A percentile compares a stretch with the other conserved stretches of the same genome.
Conservation (phyloP, 2,888 invertebrate species). For the Cerastis rubricosa region DNA sequence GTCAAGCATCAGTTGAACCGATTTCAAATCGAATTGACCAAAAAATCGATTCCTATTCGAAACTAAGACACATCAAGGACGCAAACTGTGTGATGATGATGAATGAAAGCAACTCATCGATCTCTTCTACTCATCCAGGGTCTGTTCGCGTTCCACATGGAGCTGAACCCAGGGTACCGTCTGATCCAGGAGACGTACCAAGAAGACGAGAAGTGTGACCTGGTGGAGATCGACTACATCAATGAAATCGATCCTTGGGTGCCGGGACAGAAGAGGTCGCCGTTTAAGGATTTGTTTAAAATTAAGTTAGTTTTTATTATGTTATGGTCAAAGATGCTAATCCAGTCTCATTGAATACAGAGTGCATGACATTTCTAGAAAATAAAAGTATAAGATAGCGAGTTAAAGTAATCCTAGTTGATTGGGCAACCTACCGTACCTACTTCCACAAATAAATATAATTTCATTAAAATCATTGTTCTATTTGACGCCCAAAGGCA, state of each 20-base stretch:
- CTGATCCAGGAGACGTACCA: constrained; percentile 90
- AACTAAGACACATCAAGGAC: not conserved
- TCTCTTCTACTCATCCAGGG: constrained; percentile 74
- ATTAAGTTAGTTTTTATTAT: constrained; percentile 85
- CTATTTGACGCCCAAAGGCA: not conserved
- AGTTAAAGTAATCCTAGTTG: not conserved
- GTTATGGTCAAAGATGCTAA: not conserved
- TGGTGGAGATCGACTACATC: constrained; percentile 90
- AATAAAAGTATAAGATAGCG: not conserved
- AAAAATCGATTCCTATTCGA: not conserved
- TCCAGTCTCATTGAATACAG: not conserved
- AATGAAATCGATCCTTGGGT: constrained; percentile 90
- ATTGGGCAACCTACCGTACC: no score
- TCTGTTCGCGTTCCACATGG: constrained; percentile 91
- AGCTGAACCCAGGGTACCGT: constrained; percentile 89
- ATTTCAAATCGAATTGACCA: not conserved
- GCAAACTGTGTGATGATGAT: not conserved
- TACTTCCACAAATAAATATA: not conserved
- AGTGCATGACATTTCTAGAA: no score
- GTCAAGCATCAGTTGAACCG: not conserved
- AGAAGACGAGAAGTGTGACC: constrained; percentile 92
- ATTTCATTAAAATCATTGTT: not conserved
- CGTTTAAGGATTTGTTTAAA: constrained; percentile 89
- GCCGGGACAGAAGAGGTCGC: constrained; percentile 88
- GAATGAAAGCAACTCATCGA: not conserved